Percentiles rank a stretch among this genome's conserved stretches.
Evolutionary conservation across 2,797 vertebrate genomes (phyloP).

Genomic region (Poeciliopsis turneri): DNA sequence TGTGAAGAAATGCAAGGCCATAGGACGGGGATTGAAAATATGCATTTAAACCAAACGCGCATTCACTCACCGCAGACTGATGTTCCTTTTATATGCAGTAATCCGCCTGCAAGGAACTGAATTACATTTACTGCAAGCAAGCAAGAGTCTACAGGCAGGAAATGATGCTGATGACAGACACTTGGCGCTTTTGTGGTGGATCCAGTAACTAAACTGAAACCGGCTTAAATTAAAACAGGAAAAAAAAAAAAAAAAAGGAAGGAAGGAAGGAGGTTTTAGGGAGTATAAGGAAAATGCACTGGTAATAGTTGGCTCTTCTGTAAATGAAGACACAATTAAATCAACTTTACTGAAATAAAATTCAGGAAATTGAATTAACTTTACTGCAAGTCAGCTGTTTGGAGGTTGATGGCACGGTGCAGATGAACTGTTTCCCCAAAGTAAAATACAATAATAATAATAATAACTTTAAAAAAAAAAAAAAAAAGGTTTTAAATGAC

Average conservation of each 20-base stretch:
- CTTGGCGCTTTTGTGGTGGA: conserved; percentile 14
- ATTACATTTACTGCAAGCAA: conserved; percentile 41
- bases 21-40: conserved; percentile 27
- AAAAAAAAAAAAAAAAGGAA: not conserved
- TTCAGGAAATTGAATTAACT: not conserved
- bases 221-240: not conserved
- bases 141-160: conserved; percentile 31
- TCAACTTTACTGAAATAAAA: not conserved
- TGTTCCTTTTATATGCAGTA: conserved; percentile 29
- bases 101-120: conserved; percentile 33
- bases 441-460: not conserved
- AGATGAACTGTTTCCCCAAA: not conserved
- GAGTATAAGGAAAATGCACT: not conserved
- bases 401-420: not conserved
- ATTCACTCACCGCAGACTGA: conserved; percentile 42
- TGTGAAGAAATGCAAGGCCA: conserved; percentile 14
- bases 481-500: not conserved
- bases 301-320: not conserved
- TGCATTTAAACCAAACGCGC: conserved; percentile 47
- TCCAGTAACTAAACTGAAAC: not conserved
- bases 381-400: not conserved
- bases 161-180: conserved; percentile 30
- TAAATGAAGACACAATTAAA: not conserved
- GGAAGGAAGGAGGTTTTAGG: not conserved
- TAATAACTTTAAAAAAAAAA: too few species aligned